Percentiles rank a stretch among this genome's conserved stretches.
phyloP scores from a whole-genome alignment of 2,797 vertebrate genomes.

The Calcarius lapponicus region DNA sequence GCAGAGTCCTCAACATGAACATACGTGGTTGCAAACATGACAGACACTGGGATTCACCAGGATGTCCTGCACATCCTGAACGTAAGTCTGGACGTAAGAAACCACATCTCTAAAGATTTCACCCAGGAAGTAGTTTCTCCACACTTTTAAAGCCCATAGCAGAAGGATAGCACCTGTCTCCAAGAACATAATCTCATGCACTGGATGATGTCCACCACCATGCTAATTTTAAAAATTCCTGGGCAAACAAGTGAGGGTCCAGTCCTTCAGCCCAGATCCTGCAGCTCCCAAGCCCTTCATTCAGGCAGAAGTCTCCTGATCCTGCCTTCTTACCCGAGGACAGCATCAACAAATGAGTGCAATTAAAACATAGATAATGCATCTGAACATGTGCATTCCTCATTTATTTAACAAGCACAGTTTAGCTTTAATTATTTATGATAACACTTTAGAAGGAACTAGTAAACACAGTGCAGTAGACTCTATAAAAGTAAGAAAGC shows the following conservation, averaged over 20 bases:
- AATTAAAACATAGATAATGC: slow-evolving; percentile 62
- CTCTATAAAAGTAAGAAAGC: background rate
- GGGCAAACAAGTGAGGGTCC: background rate
- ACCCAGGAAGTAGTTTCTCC: background rate
- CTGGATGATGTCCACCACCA: background rate
- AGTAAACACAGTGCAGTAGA: slow-evolving; percentile 17
- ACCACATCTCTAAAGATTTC: background rate
- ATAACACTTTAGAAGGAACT: slow-evolving; percentile 43
- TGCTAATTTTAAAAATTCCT: background rate
- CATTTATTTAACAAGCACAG: slow-evolving; percentile 66
- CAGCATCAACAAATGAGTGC: slow-evolving; percentile 2
- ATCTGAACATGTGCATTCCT: slow-evolving; percentile 42
- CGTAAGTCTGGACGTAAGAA: background rate
- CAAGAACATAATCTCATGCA: background rate
- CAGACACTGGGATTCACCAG: background rate
- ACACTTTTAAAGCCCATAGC: background rate
- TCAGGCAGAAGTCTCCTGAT: background rate
- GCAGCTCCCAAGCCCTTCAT: background rate
- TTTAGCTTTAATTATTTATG: slow-evolving; percentile 66
- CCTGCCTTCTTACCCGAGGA: background rate
- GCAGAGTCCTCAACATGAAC: background rate
- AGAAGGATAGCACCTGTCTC: background rate
- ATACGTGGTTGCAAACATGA: accelerated
- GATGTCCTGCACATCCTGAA: background rate
- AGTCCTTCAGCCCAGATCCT: background rate